Evolutionary conservation across 2,888 invertebrate species (phyloP), one percentile per base, ranked within the genome.

Genomic region (Choristoneura rosaceana): DNA sequence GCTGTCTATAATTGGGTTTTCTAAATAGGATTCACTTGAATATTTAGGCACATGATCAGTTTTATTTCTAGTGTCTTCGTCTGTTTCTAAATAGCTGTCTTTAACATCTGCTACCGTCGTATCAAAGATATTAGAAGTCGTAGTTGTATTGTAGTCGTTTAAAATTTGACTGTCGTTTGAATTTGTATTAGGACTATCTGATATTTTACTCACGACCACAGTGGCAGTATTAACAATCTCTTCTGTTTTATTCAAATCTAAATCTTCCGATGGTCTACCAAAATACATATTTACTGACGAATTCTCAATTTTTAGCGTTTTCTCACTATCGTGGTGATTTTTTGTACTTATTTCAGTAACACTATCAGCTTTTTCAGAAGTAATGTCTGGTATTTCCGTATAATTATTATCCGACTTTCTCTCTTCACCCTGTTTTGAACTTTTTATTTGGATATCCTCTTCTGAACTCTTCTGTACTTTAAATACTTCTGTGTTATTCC

Each of bases 11-110:
- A 25, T 10, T 12, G 55, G 55, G 4, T 55, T 55, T 25, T 55
- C 55, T 55, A 55, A 12, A 12, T 25, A 55, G 3, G 55, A 55
- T 55, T 55, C 55, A 55, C 55, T 55, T 7, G 55, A 55, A 55
- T 55, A 55, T 10, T 25, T 55, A 55, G 4, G 9, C 3, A 2
- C 4, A 25, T 25, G 25, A 55, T 55, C 55, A 25, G 9, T 17
- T 55, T 12, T 25, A n/a, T 55, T 25, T 10, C 4, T 55, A 4
- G 15, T 7, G 8, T 25, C 12, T 10, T 25, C 25, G 8, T 12
- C 25, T 55, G 25, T 55, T 55, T 55, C 12, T 25, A 9, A 12
- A 25, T 4, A 25, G 25, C 17, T 55, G 4, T 4, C 25, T 55
- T 25, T 55, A 10, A 25, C 25, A 5, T 55, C 55, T 25, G 55